These are phyloP conservation scores for Parotocinclus haroldoi DNA, from an alignment of 2,797 vertebrate genomes.

Conservation along the genomic window DNA sequence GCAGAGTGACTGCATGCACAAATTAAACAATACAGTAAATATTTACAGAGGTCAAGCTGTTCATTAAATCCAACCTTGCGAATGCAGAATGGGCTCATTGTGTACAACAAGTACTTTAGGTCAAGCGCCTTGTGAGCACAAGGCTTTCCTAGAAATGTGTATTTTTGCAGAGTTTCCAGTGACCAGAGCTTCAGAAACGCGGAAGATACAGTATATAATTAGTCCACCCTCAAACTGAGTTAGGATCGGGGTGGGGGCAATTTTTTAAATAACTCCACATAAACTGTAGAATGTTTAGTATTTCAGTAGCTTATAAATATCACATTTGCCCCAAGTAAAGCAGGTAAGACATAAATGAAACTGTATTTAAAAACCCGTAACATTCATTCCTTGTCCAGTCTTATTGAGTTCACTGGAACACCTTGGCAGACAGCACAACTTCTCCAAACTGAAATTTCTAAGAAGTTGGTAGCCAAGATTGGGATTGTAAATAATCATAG, in stretches of 20 bases:
- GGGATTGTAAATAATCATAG: not conserved
- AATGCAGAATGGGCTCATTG: conserved; percentile 16
- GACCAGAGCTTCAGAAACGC: not conserved
- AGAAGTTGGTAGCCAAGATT: too few species aligned
- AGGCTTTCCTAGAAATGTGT: conserved; percentile 19
- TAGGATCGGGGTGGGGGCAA: not conserved
- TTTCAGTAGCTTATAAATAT: too few species aligned
- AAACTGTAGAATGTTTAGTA: conserved; percentile 7
- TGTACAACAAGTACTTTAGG: conserved; percentile 3
- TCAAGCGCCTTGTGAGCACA: not conserved
- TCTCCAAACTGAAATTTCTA: too few species aligned
- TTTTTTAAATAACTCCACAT: conserved; percentile 23
- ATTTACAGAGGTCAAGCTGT: conserved; percentile 17
- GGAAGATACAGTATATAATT: conserved; percentile 14
- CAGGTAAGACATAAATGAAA: too few species aligned
- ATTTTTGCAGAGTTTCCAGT: conserved; percentile 19
- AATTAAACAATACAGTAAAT: conserved; percentile 23
- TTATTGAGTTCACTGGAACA: too few species aligned
- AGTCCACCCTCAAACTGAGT: conserved; percentile 6
- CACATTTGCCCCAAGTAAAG: too few species aligned
- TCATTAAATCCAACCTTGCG: conserved; percentile 16
- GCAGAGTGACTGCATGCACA: conserved; percentile 3
- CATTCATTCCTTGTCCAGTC: too few species aligned
- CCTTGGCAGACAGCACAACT: too few species aligned
- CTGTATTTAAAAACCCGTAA: too few species aligned